Evolutionary conservation across 2,113 vertebrate genomes (phyloP).

Genomic region (Ovis canadensis): DNA sequence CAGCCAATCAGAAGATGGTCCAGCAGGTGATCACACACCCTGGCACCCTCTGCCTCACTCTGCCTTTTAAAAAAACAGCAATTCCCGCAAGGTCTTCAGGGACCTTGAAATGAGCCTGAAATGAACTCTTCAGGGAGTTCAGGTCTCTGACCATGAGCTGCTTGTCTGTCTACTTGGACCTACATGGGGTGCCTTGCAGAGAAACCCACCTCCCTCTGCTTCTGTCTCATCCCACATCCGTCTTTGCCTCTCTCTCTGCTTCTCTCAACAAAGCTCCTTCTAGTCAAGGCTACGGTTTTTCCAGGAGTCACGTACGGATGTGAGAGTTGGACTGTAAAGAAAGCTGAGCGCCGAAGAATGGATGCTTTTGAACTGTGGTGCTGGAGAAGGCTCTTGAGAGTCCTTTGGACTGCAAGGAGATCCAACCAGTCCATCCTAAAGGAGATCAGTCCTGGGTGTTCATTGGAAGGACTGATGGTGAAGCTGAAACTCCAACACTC

Average conservation of each 20-base stretch:
- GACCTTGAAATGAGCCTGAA: not conserved
- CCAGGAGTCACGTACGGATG: not conserved
- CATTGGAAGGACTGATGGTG: not conserved
- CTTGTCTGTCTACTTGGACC: not conserved
- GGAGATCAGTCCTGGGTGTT: rapidly evolving
- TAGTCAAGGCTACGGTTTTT: not conserved
- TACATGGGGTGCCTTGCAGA: not conserved
- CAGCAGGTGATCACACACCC: not conserved
- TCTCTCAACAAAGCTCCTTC: not conserved
- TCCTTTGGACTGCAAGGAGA: not conserved
- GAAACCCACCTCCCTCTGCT: not conserved
- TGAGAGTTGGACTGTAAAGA: not conserved
- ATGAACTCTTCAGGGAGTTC: not conserved
- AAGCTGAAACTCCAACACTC: not conserved
- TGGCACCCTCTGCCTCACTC: not conserved
- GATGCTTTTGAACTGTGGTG: not conserved
- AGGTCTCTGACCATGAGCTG: not conserved
- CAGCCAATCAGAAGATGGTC: not conserved
- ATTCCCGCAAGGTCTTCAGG: not conserved
- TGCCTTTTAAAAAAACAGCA: not conserved
- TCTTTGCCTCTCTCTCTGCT: not conserved
- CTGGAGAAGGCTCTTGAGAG: not conserved
- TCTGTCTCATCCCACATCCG: rapidly evolving
- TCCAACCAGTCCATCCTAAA: not conserved
- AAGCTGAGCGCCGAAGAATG: rapidly evolving